Percentiles rank a stretch among this genome's conserved stretches.
phyloP scores from a whole-genome alignment of 2,113 vertebrate genomes.

The Paedocypris sp. region DNA sequence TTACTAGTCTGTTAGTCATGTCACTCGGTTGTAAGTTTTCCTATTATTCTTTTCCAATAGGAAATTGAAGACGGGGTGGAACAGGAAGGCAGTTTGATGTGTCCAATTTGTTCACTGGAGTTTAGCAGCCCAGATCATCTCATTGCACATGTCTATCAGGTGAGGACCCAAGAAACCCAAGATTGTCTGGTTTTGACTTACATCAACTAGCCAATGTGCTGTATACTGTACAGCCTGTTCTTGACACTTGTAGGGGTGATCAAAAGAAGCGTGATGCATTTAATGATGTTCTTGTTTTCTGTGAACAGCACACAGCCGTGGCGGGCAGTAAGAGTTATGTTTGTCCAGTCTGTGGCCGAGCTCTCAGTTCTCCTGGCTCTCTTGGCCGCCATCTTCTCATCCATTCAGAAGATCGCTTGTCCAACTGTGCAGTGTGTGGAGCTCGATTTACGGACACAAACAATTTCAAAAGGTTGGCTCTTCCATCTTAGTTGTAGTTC shows the following conservation, averaged over 20 bases:
- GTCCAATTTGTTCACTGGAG: constrained; percentile 85
- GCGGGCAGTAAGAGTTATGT: constrained; percentile 86
- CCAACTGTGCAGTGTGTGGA: constrained; percentile 94
- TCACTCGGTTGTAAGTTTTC: neutral
- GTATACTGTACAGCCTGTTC: too few relatives aligned
- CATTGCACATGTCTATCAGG: constrained; percentile 91
- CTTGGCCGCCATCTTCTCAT: constrained; percentile 91
- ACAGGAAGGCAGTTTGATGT: constrained; percentile 60
- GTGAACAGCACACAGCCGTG: constrained; percentile 79
- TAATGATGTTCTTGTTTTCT: constrained; percentile 3
- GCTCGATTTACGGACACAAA: constrained; percentile 84
- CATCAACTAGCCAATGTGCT: too few relatives aligned
- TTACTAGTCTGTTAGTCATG: neutral
- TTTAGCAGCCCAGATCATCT: constrained; percentile 85
- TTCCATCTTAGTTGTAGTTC: neutral
- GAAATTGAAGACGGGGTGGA: constrained; percentile 58
- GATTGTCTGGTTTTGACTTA: too few relatives aligned
- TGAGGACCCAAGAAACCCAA: constrained; percentile 38
- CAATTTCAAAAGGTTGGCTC: constrained; percentile 85
- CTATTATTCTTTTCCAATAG: constrained; percentile 38
- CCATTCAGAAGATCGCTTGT: constrained; percentile 91
- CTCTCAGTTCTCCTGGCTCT: constrained; percentile 89
- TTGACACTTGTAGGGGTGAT: too few relatives aligned
- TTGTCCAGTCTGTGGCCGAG: constrained; percentile 90
- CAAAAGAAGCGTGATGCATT: too few relatives aligned